Conservation (phyloP, 2,113 vertebrate genomes). For the Pardalotus punctatus region DNA sequence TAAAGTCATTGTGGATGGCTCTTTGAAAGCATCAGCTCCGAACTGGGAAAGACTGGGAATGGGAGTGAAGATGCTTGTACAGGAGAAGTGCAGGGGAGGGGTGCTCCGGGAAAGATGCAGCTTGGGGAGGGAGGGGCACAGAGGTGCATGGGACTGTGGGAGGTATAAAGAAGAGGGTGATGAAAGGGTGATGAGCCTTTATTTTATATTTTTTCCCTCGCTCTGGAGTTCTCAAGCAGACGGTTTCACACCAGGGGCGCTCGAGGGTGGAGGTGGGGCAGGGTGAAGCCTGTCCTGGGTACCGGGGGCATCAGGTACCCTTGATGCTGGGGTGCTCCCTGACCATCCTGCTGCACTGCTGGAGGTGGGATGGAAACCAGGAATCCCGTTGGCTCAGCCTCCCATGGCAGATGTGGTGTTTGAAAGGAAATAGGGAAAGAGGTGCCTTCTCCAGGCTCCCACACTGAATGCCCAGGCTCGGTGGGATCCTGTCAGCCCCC, state of each 20-base stretch:
- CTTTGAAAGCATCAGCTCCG: conserved; percentile 45
- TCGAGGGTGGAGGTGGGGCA: background rate
- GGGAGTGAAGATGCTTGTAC: background rate
- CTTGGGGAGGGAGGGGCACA: background rate
- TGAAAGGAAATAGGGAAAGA: background rate
- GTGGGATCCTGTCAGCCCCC: fast-evolving
- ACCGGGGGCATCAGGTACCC: fast-evolving
- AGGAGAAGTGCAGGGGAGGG: background rate
- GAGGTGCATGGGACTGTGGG: background rate
- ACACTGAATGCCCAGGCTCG: fast-evolving
- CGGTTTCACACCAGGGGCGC: fast-evolving
- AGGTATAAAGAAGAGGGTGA: background rate
- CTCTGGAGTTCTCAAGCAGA: background rate
- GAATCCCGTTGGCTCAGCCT: background rate
- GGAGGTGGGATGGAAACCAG: background rate
- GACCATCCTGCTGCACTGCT: background rate
- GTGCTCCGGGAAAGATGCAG: background rate
- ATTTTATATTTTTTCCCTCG: background rate
- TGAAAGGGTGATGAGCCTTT: background rate
- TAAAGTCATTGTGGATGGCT: conserved; percentile 65
- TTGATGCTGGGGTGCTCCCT: background rate
- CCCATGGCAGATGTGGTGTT: fast-evolving
- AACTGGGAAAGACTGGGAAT: conserved; percentile 25
- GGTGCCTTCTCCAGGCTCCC: background rate
- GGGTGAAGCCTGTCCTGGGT: background rate